Base-by-base conservation (phyloP, 37 sponge, comb jelly and placozoan species). In the Eunapius fragilis region DNA sequence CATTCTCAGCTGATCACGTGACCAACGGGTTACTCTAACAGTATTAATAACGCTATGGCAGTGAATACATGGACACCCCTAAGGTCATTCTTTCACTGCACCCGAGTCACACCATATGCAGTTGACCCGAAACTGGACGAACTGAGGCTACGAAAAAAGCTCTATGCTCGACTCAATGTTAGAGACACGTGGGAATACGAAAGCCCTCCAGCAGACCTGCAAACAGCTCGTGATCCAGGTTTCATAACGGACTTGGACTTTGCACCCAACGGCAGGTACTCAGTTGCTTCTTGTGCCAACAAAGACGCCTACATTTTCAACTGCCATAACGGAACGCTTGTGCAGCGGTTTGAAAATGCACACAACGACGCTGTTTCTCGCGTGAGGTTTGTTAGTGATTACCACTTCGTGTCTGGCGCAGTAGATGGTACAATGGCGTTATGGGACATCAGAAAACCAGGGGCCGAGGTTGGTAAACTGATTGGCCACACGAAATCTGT, bases 211-310 rank as follows among this genome's bases (percentile, higher is more conserved):
- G 1, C 58, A 58, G 58, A 2, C 58, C 58, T 2, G 2, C 35
- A 76, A 25, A 17, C 77, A 32, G 35, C 5, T 4, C 28, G 30
- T 37, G 74, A 72, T 23, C 25, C 24, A 71, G 86, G 78, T 10
- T 86, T 86, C 32, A 77, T 86, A 23, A 79, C 86, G 26, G 86
- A 86, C 72, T 70, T 86, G 3, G 79, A 27, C 19, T 87, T 48
- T 41, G 45, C 87, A 28, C 67, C 68, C 0, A 73, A 79, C 32
- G 87, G 87, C 2, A 31, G 37, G 19, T 28, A 73, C 13, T 68
- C 80, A 19, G 80, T 50, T 19, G 87, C 87, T 58, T 31, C 76
- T 38, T 47, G 31, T 38, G 37, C 72, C 37, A 72, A 70, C 68
- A 48, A 72, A 67, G 25, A 74, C 19, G 45, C 78, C 19, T 74